A percentile compares a stretch with the other conserved stretches of the same genome.
Evolutionary conservation across 2,888 invertebrate genomes (phyloP).

Genomic region (Gymnosoma rotundatum): DNA sequence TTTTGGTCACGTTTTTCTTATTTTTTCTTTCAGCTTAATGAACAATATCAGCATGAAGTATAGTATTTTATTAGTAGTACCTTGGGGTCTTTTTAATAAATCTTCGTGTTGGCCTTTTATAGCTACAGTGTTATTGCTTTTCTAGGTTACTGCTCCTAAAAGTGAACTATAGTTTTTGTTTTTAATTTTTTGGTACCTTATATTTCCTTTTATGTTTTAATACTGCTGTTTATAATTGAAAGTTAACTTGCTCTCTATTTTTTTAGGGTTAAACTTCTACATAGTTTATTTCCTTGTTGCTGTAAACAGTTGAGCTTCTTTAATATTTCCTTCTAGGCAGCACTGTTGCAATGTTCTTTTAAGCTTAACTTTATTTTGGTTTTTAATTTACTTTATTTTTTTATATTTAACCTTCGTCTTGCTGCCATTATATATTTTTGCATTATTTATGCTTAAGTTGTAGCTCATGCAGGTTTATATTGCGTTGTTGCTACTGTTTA

Average conservation of each 20-base stretch:
- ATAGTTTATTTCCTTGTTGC: slow-evolving; percentile 49
- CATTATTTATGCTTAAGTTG: slow-evolving; percentile 70
- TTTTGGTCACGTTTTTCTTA: slow-evolving; percentile 56
- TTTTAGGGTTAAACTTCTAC: not conserved
- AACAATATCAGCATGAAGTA: slow-evolving; percentile 25
- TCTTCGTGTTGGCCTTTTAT: slow-evolving; percentile 55
- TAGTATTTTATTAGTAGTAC: slow-evolving; percentile 46
- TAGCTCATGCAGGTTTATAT: slow-evolving; percentile 47
- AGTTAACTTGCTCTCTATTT: slow-evolving; percentile 15
- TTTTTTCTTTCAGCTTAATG: slow-evolving; percentile 11
- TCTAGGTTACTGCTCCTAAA: slow-evolving; percentile 30
- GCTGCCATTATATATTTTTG: slow-evolving; percentile 65
- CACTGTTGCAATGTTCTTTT: slow-evolving; percentile 25
- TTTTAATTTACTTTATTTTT: slow-evolving; percentile 18
- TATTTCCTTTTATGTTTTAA: slow-evolving; percentile 23
- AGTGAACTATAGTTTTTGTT: slow-evolving; percentile 20
- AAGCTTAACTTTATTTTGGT: slow-evolving; percentile 33
- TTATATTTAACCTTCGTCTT: slow-evolving; percentile 39
- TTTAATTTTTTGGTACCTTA: not conserved
- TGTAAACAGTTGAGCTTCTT: slow-evolving; percentile 23
- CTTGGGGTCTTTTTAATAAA: slow-evolving; percentile 66
- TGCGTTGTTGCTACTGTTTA: slow-evolving; percentile 8
- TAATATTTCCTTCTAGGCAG: slow-evolving; percentile 12
- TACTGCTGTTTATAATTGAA: slow-evolving; percentile 39
- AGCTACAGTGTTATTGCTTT: not conserved